Evolutionary conservation across 2,888 invertebrate genomes (phyloP).

Genomic region (Nomada ferruginata): DNA sequence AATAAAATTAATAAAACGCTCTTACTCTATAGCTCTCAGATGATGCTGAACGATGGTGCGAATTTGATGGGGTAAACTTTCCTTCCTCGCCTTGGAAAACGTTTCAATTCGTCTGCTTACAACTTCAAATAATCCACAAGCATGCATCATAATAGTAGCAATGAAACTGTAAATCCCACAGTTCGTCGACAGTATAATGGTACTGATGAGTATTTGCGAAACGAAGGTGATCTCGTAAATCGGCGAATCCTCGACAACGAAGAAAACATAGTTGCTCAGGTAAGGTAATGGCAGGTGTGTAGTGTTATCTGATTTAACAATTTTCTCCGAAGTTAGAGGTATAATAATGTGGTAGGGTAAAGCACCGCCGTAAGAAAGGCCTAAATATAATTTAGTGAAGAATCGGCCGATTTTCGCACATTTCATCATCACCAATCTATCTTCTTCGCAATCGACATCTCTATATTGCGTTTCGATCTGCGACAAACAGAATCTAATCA

Average conservation of each 20-base stretch:
- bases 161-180: conserved; percentile 73
- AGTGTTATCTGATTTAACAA: conserved; percentile 63
- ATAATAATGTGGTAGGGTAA: conserved; percentile 79
- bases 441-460: conserved; percentile 72
- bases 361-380: conserved; percentile 78
- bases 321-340: conserved; percentile 65
- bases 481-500: conserved; percentile 73
- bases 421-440: conserved; percentile 75
- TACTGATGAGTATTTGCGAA: conserved; percentile 71
- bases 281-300: conserved; percentile 71
- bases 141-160: conserved; percentile 73
- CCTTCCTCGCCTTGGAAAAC: background rate
- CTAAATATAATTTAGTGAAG: conserved; percentile 76
- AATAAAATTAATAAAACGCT: background rate
- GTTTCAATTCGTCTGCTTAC: conserved; percentile 48
- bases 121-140: conserved; percentile 66
- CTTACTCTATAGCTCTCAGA: conserved; percentile 55
- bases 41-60: conserved; percentile 48
- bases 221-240: conserved; percentile 72
- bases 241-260: conserved; percentile 68
- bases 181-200: conserved; percentile 66
- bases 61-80: conserved; percentile 14
- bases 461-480: conserved; percentile 76
- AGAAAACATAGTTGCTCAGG: conserved; percentile 72
- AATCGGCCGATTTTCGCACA: conserved; percentile 77